Evolutionary conservation across 2,888 invertebrate species (phyloP).

Genomic region (Euproctis similis): DNA sequence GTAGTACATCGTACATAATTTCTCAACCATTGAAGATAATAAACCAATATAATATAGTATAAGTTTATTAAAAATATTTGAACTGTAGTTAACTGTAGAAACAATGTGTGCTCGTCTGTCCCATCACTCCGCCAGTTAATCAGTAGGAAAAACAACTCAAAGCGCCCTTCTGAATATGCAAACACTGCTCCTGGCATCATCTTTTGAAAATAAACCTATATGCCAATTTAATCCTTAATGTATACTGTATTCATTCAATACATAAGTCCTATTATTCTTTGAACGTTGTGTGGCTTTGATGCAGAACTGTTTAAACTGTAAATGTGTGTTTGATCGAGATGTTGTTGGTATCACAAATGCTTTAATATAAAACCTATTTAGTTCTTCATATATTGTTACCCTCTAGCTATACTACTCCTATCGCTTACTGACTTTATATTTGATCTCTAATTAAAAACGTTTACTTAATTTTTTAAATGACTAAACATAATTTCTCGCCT

Average conservation of each 20-base stretch:
- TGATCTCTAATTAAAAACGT: too few species aligned
- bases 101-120: constrained; percentile 28
- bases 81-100: background rate
- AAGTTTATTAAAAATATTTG: background rate
- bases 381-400: too few species aligned
- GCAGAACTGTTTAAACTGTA: constrained; percentile 3
- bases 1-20: too few species aligned
- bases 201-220: constrained; percentile 16
- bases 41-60: too few species aligned
- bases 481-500: too few species aligned
- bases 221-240: constrained; percentile 15
- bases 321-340: constrained; percentile 8
- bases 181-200: constrained; percentile 51
- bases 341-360: too few species aligned
- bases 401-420: too few species aligned
- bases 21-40: too few species aligned
- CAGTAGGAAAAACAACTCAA: constrained; percentile 65
- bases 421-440: too few species aligned
- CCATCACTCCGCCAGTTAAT: constrained; percentile 50
- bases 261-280: constrained; percentile 9
- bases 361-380: too few species aligned
- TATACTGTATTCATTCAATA: constrained; percentile 1
- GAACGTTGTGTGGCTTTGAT: background rate
- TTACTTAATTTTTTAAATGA: too few species aligned
- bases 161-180: constrained; percentile 65